Base-by-base conservation (phyloP, 2,797 vertebrate genomes). In the Eidolon dupreanum region DNA sequence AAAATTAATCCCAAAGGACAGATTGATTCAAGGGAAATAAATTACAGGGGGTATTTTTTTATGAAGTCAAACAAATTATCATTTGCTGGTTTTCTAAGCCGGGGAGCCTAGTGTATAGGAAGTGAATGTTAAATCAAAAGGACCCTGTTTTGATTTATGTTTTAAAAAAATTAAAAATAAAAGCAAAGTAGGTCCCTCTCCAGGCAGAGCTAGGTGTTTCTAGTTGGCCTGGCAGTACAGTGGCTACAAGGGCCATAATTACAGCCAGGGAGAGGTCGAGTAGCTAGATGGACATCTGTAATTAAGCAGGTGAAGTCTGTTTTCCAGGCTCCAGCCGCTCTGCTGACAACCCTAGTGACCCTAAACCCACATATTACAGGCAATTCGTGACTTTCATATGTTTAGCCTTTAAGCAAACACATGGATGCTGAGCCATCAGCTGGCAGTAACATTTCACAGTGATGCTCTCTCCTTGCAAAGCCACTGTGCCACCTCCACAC, bases 271-370 rank as follows among this genome's bases (percentile, higher is more conserved):
- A 86, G 88, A 79, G 81, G 92, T 57, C 4, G 16, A 46, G 81
- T 17, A 26, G 59, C 71, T 12, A 17, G 51, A 78, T 19, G 55
- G 66, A 77, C 95, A 20, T 83, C 93, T 97, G 93, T 97, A 97
- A 97, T 97, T 97, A 97, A 71, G 90, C 97, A 97, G 97, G 94
- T 95, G 49, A 97, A 91, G 81, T 92, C 90, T 92, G 93, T 90
- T 84, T 77, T 78, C 82, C 90, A 90, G 89, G 63, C 79, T 88
- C 66, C 38, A 65, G 88, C 73, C 4, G 0, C 61, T 78, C 81
- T 57, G 66, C 46, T n/a, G 49, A 86, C 38, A 43, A 41, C 90
- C 88, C 92, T 4, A 1, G 38, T 97, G 96, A 97, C 96, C 81
- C 84, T 86, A 66, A 81, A 82, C 59, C 93, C 55, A 83, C 90